Base-by-base conservation (phyloP, 1,140 invertebrate genomes). In the Thaumatotibia leucotreta region DNA sequence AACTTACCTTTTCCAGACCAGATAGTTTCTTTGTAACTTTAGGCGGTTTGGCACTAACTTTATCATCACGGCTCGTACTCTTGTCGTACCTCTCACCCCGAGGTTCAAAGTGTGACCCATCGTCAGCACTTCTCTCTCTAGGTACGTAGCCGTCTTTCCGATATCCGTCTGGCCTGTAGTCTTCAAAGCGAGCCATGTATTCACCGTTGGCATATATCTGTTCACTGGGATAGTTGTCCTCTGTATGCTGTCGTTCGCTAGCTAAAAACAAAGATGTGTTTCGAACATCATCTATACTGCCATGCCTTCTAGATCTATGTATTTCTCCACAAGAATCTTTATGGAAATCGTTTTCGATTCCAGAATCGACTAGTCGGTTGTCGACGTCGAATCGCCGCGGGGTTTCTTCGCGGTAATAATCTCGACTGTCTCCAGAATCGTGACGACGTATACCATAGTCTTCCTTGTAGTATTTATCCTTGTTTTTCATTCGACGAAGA, bases 341-440 rank as follows among this genome's bases (percentile, higher is more conserved):
- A 39, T 94, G 92, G 72, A 95, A 95, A 74, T 96, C 95, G 71
- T 96, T 96, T 80, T 96, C 95, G 64, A 96, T 96, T 0, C 95
- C 95, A 0, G 95, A 96, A 86, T 96, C 95, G 2, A 94, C 95
- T 20, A 95, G 88, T 29, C 93, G 91, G 71, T 94, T 94, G 66
- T 94, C 94, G 65, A 89, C 92, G 50, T 91, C 90, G 68, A 83
- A 89, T 71, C 88, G 86, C 66, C 81, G 85, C 58, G 82, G 92
- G 67, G 84, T 88, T 65, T 86, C 86, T 58, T 84, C 86, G 61
- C 86, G 83, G 69, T 86, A 93, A 64, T 86, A 92, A 76, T 88
- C 90, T 61, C 83, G 83, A 68, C 82, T 91, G 63, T 92, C 86
- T 8, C 88, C 87, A 14, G 89, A 92, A 70, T 88, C 88, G 23